A percentile compares a stretch with the other conserved stretches of the same genome.
Conservation (phyloP, 1,140 invertebrate genomes). For the Drosophila tristis region DNA sequence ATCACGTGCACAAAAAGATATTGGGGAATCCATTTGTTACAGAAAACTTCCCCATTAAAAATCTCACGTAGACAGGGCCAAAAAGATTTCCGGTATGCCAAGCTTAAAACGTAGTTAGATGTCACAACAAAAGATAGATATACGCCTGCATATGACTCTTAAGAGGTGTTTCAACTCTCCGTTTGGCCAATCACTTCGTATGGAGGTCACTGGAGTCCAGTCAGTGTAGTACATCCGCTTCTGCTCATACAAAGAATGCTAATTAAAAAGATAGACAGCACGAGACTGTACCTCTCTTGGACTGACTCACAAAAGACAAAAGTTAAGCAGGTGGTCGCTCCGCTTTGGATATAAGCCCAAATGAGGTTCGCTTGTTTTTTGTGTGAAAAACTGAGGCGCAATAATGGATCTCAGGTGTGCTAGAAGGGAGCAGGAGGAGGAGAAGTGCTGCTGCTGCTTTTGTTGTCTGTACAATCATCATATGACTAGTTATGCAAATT, state of each 20-base stretch:
- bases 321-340: conserved; percentile 48
- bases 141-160: background rate
- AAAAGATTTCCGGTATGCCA: conserved; percentile 26
- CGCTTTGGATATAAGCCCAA: conserved; percentile 34
- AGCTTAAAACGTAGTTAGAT: conserved; percentile 32
- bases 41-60: background rate
- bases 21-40: conserved; percentile 4
- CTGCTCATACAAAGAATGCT: conserved; percentile 5
- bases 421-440: background rate
- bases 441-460: conserved; percentile 5
- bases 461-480: conserved; percentile 17
- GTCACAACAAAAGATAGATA: conserved; percentile 16
- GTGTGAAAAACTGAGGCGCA: conserved; percentile 58
- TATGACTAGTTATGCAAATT: conserved; percentile 52
- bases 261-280: conserved; percentile 12
- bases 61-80: conserved; percentile 18
- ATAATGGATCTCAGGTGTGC: conserved; percentile 41
- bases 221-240: background rate
- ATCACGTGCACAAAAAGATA: conserved; percentile 22
- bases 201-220: conserved; percentile 40
- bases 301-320: conserved; percentile 19
- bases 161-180: conserved; percentile 43
- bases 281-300: conserved; percentile 26
- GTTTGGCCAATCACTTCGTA: conserved; percentile 3
- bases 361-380: conserved; percentile 27